Base-by-base conservation (phyloP, 1,140 invertebrate genomes). In the Conus betulinus region DNA sequence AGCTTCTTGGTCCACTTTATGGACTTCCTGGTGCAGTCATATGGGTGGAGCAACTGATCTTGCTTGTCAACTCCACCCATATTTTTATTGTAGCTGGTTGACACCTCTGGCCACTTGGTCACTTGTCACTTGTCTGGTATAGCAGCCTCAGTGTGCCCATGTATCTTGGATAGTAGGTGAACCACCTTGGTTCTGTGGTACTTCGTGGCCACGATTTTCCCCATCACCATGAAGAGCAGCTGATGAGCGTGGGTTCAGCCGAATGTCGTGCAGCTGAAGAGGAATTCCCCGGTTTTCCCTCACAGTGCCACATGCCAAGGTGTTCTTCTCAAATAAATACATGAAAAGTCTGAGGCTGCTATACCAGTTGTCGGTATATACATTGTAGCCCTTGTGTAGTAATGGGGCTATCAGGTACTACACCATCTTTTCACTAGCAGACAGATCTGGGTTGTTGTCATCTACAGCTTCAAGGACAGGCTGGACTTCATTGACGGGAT, bases 1-100 rank as follows among this genome's bases (percentile, higher is more conserved):
- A 90, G 57, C 79, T 90, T 90, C 60, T 90, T 90, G 60, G 88
- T 88, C 87, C 89, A 88, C 52, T 82, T 88, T 27, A 84, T 81
- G 27, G 89, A 86, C 81, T 84, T 90, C 13, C 89, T 52, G 20
- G 82, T 60, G n/a, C 81, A 83, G 39, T 67, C 79, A 76, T 90
- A 90, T 78, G 76, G 85, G 7, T 78, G 79, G 51, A 90, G 84
- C 76, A 88, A 88, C 87, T 90, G 89, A 53, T 89, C 88, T 39
- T 88, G 78, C 25, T 84, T 51, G 71, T 88, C 87, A 60, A 88
- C 79, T 25, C 79, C 87, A 84, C 57, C 82, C 89, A 88, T 90
- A 10, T 85, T 79, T 39, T n/a, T 83, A 39, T 89, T 90, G 84
- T 89, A 90, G 67, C 13, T 74, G 55, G 88, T 89, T 10, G 52